Conservation (phyloP, 2,888 invertebrate genomes). For the Perizoma flavofasciatum region DNA sequence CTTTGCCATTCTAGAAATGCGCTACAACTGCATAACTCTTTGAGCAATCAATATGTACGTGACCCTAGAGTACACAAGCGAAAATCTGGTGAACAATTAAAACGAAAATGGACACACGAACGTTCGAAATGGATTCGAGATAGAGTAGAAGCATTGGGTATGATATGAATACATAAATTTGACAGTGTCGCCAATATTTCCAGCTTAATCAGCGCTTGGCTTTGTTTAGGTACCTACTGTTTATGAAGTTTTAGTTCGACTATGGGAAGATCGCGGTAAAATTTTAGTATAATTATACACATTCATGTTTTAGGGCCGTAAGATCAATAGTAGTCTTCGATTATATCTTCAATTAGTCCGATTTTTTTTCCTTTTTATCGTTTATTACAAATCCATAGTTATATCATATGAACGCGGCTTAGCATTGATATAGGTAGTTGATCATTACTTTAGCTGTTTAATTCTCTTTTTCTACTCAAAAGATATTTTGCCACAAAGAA, state of each 20-base stretch:
- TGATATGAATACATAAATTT: constrained; percentile 21
- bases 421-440: too few species aligned
- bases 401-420: too few species aligned
- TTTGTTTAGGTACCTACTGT: background rate
- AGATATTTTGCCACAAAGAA: too few species aligned
- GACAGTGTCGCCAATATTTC: constrained; percentile 2
- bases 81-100: constrained; percentile 69
- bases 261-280: background rate
- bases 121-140: constrained; percentile 32
- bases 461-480: too few species aligned
- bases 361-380: too few species aligned
- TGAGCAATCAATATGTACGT: constrained; percentile 41
- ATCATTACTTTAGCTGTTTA: too few species aligned
- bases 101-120: constrained; percentile 46
- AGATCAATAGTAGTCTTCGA: too few species aligned
- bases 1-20: constrained; percentile 20
- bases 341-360: background rate
- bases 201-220: background rate
- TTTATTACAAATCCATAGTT: too few species aligned
- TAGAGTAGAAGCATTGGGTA: constrained; percentile 30
- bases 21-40: constrained; percentile 31
- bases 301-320: background rate
- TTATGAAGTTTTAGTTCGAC: background rate
- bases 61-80: constrained; percentile 41
- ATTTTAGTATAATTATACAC: background rate